phyloP scores from a whole-genome alignment of 2,113 vertebrate species.

The Junco hyemalis region DNA sequence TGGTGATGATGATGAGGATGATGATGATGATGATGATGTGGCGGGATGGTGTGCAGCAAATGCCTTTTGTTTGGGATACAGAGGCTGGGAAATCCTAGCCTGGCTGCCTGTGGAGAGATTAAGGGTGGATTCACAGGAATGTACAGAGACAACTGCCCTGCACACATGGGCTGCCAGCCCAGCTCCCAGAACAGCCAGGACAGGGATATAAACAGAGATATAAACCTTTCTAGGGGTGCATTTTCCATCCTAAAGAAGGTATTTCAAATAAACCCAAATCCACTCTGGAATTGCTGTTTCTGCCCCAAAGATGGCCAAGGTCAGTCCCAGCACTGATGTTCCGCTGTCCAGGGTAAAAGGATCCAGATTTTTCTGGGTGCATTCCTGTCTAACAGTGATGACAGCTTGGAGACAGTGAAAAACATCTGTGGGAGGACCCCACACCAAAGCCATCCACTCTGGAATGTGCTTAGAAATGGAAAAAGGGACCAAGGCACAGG shows the following conservation, averaged over 20 bases:
- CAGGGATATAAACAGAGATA: background rate
- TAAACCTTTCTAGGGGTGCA: background rate
- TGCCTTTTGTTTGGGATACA: background rate
- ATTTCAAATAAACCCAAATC: background rate
- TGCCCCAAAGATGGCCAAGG: background rate
- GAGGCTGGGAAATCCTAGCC: background rate
- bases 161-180: background rate
- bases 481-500: background rate
- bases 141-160: background rate
- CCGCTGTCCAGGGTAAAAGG: background rate
- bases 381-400: fast-evolving
- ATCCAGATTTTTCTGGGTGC: background rate
- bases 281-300: background rate
- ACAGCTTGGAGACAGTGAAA: background rate
- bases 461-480: background rate
- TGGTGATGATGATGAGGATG: background rate
- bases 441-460: background rate
- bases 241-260: background rate
- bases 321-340: background rate
- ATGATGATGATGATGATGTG: background rate
- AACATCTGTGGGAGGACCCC: background rate
- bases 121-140: background rate
- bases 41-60: background rate
- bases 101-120: background rate
- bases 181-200: background rate